Conservation (phyloP, 2,888 invertebrate genomes). For the Hemistola chrysoprasaria region DNA sequence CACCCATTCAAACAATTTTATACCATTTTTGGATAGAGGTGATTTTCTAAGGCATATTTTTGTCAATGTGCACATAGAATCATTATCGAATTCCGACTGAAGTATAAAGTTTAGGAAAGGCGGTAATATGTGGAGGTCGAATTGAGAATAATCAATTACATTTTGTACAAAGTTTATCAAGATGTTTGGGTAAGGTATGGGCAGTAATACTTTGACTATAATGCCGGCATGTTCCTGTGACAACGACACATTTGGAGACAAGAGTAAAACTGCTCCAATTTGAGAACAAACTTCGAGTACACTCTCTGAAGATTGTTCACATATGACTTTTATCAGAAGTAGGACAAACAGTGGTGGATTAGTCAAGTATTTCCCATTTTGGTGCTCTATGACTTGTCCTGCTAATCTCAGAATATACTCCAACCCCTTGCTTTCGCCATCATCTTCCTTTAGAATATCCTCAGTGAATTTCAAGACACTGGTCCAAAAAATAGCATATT, state of each 20-base stretch:
- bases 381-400: slow-evolving; percentile 83
- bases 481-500: slow-evolving; percentile 86
- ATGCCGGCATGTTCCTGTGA: slow-evolving; percentile 88
- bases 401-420: slow-evolving; percentile 81
- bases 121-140: slow-evolving; percentile 88
- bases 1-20: slow-evolving; percentile 83
- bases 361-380: slow-evolving; percentile 84
- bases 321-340: slow-evolving; percentile 78
- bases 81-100: slow-evolving; percentile 75
- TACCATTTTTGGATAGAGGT: slow-evolving; percentile 83
- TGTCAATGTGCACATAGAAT: slow-evolving; percentile 83
- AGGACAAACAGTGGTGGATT: slow-evolving; percentile 83
- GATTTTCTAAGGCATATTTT: slow-evolving; percentile 86
- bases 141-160: slow-evolving; percentile 85
- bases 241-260: slow-evolving; percentile 84
- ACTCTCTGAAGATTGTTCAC: slow-evolving; percentile 67
- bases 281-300: slow-evolving; percentile 75
- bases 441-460: slow-evolving; percentile 58
- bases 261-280: slow-evolving; percentile 82
- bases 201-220: slow-evolving; percentile 85
- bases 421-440: slow-evolving; percentile 53
- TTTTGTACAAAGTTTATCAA: slow-evolving; percentile 85
- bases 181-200: slow-evolving; percentile 78
- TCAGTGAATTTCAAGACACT: slow-evolving; percentile 59
- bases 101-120: slow-evolving; percentile 83